Evolutionary conservation across 2,888 invertebrate species (phyloP), one percentile per base, ranked within the genome.

Genomic region (Spatulosminthurus flaviceps): DNA sequence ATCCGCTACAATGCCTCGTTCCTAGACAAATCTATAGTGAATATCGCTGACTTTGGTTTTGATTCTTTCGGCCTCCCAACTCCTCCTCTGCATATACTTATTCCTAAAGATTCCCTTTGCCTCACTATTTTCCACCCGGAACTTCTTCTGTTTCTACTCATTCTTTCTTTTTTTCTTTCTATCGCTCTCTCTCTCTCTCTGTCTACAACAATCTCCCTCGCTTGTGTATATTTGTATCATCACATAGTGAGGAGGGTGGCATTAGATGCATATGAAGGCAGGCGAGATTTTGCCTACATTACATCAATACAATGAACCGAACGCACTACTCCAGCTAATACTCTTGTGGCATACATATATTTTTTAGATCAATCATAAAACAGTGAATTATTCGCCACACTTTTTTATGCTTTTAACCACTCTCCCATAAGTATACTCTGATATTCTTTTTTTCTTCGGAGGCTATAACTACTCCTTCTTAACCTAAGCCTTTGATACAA

Each of bases 331-430:
- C 34, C 34, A 34, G 9, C 34, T 34, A 34, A 34, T 7, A 34
- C 34, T 34, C 70, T 16, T 42, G 16, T n/a, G 9, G 16, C 28
- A 28, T 28, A 34, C 72, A 72, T 64, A 34, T 75, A 51, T 66
- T 66, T 72, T 75, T 66, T 60, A 75, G 75, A 75, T 75, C 75
- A 75, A 75, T 75, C 75, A 75, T 75, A 72, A 74, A 74, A 61
- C 41, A 76, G 79, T 79, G 79, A 79, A 79, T 79, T 79, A 79
- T 79, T 75, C 79, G 76, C 79, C 75, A 79, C 75, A 79, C 71
- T 79, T 76, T 60, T 42, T 60, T 77, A 70, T 61, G 70, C 70
- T 66, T 61, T 77, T 61, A 77, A 61, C 43, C 70, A 70, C 64
- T 26, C 22, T 29, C 60, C 60, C 29, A 29, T 67, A 67, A 67